Base-by-base conservation (phyloP, 2,113 vertebrate genomes). In the Solea senegalensis region DNA sequence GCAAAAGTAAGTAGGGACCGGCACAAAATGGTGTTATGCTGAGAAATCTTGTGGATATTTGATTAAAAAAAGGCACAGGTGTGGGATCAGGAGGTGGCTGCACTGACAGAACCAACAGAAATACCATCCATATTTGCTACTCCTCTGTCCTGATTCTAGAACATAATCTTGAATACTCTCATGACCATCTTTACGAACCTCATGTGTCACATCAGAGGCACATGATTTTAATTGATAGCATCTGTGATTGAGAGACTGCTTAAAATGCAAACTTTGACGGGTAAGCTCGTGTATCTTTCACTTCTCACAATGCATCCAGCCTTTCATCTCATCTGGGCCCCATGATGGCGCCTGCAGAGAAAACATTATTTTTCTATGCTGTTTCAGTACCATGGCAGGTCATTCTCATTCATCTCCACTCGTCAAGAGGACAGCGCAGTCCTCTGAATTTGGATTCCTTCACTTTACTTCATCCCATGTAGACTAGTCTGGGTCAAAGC, bases 311-410 rank as follows among this genome's bases (percentile, higher is more conserved):
- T 83, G 65, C 71, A 83, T 66, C 73, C 48, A 40, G 65, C 54
- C 76, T 86, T 88, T 84, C 72, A 87, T 80, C 82, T 79, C 11
- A 28, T 49, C 72, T 76, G 21, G 51, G 78, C 66, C 62, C 49
- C 21, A 10, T 39, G 72, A 78, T 73, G 72, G 69, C 12, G 64
- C 43, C 79, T 72, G 62, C 56, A 69, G 66, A 81, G 79, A 76
- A 80, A 74, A 67, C 5, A 5, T 70, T 88, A 82, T 86, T 88
- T 88, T 86, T 65, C 71, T 84, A 75, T 86, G 80, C 80, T 54
- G 72, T 84, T 85, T 86, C 82, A 81, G 58, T 80, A 58, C 66
- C 81, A 77, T 81, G 78, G 48, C 78, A 81, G 58, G n/a, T 12
- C 52, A 61, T 74, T 49, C 67, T 81, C 46, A 80, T 75, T 90